These are phyloP conservation scores for Brienomyrus brachyistius DNA, from an alignment of 2,113 vertebrate genomes.

Conservation along the genomic window DNA sequence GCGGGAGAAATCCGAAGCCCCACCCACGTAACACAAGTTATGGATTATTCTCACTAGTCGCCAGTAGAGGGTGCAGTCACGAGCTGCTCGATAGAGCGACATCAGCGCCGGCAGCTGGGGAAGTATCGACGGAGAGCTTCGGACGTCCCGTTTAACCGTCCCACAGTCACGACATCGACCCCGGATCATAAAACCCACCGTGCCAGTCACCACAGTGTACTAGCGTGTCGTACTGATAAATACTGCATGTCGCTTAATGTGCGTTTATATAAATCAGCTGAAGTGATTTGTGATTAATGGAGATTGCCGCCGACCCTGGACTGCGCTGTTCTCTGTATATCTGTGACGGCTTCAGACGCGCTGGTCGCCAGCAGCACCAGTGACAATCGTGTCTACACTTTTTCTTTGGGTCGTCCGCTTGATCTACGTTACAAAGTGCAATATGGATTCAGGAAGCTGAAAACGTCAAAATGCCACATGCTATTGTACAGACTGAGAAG, in stretches of 20 bases:
- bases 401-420: neutral
- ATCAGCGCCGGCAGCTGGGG: neutral
- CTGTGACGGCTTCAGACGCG: neutral
- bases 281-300: slow-evolving; percentile 10
- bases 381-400: neutral
- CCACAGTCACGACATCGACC: neutral
- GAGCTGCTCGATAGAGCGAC: neutral
- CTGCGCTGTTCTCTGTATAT: neutral
- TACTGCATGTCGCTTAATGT: slow-evolving; percentile 20
- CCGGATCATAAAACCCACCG: neutral
- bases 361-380: neutral
- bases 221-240: slow-evolving; percentile 23
- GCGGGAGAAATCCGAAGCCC: neutral
- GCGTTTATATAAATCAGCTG: slow-evolving; percentile 13
- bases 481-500: neutral
- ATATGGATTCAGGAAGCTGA: slow-evolving; percentile 11
- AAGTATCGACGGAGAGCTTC: neutral
- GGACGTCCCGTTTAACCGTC: neutral
- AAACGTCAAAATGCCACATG: neutral
- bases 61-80: neutral
- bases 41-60: neutral
- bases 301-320: neutral
- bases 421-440: slow-evolving; percentile 19
- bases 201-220: slow-evolving; percentile 13
- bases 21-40: neutral